phyloP scores from a whole-genome alignment of 2,113 vertebrate species.

The Pluvialis apricaria region DNA sequence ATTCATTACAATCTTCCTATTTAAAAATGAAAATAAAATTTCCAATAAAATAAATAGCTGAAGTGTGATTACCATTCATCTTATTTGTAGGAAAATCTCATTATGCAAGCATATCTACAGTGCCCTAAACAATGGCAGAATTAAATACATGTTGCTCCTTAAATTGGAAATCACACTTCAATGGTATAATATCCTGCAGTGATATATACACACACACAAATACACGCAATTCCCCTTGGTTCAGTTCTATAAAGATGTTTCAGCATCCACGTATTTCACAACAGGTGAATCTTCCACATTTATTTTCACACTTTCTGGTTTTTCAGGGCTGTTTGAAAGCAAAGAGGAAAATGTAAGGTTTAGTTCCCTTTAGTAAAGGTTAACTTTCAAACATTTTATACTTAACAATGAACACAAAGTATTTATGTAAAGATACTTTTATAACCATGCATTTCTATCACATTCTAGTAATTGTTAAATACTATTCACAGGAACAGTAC shows the following conservation, averaged over 20 bases:
- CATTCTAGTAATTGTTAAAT: not conserved
- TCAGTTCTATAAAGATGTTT: constrained; percentile 87
- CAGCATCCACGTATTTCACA: constrained; percentile 77
- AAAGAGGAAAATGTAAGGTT: constrained; percentile 28
- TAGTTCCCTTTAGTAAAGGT: not conserved
- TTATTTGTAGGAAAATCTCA: constrained; percentile 33
- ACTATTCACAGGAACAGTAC: not conserved
- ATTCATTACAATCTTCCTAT: constrained; percentile 61
- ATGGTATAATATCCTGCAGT: constrained; percentile 57
- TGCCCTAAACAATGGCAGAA: constrained; percentile 54
- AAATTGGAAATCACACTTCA: constrained; percentile 61
- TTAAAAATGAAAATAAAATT: constrained; percentile 63
- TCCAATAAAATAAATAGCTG: constrained; percentile 79
- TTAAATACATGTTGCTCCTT: constrained; percentile 52
- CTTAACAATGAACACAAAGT: not conserved
- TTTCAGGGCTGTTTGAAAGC: constrained; percentile 85
- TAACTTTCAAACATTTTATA: not conserved
- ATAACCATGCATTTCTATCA: not conserved
- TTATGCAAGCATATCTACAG: constrained; percentile 61
- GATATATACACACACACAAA: constrained; percentile 49
- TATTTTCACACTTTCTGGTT: constrained; percentile 86
- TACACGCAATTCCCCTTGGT: constrained; percentile 38
- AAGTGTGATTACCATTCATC: constrained; percentile 66
- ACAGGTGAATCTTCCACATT: constrained; percentile 79
- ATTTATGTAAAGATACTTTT: not conserved